Evolutionary conservation across 2,888 invertebrate genomes (phyloP).

Genomic region (Kryphioiulus occultus): DNA sequence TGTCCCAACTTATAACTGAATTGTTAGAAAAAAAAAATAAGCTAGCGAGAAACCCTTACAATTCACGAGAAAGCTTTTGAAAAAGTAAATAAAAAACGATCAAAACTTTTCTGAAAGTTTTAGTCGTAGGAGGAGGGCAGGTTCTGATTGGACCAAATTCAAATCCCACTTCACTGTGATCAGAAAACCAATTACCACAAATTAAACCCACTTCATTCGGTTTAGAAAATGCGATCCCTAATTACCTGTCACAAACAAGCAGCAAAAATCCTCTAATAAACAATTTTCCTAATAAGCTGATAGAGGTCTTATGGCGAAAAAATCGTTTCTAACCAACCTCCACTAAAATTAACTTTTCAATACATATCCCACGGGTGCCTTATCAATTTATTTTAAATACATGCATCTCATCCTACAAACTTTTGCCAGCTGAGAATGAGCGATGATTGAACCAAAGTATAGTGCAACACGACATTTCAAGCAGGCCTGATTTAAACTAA

Average conservation of each 20-base stretch:
- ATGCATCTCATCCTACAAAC: too few species aligned
- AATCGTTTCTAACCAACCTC: too few species aligned
- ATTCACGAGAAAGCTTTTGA: neutral
- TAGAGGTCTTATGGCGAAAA: too few species aligned
- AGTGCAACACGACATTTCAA: neutral
- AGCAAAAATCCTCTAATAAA: too few species aligned
- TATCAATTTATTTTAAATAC: too few species aligned
- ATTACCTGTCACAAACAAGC: too few species aligned
- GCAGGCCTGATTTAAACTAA: too few species aligned
- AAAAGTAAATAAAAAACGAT: neutral
- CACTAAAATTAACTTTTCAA: too few species aligned
- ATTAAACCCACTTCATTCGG: neutral
- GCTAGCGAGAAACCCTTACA: neutral
- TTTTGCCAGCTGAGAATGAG: neutral
- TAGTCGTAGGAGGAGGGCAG: neutral
- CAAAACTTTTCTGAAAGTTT: neutral
- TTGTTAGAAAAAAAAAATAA: neutral
- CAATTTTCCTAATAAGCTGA: too few species aligned
- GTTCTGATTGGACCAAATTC: neutral
- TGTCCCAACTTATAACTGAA: neutral
- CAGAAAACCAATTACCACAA: neutral
- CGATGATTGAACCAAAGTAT: neutral
- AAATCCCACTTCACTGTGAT: neutral
- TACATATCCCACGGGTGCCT: too few species aligned
- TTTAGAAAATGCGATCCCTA: neutral